phyloP scores from a whole-genome alignment of 2,888 invertebrate species.

The Catocala nupta region DNA sequence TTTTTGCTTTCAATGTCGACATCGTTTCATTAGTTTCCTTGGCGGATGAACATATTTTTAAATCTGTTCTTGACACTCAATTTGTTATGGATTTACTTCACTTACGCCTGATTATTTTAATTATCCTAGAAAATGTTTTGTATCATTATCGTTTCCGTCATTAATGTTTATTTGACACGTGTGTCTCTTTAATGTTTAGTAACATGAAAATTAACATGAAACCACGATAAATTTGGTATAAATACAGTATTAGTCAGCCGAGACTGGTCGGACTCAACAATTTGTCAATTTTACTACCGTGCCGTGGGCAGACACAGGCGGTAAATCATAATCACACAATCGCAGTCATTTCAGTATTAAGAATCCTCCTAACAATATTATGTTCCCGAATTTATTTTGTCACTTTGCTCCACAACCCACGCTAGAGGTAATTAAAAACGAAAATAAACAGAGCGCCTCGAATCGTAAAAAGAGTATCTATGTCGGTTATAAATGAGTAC shows the following conservation, averaged over 20 bases:
- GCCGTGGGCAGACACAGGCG: constrained; percentile 58
- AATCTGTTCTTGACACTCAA: constrained; percentile 36
- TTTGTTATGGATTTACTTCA: constrained; percentile 37
- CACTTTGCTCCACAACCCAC: constrained; percentile 80
- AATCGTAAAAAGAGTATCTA: constrained; percentile 87
- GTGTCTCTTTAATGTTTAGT: constrained; percentile 39
- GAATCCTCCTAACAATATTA: constrained; percentile 58
- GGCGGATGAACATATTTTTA: constrained; percentile 44
- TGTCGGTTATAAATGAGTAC: constrained; percentile 85
- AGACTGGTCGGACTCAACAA: constrained; percentile 57
- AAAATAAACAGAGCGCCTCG: constrained; percentile 86
- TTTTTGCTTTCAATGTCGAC: constrained; percentile 26
- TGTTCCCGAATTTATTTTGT: constrained; percentile 75
- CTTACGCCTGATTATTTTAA: constrained; percentile 33
- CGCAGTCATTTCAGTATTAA: constrained; percentile 51
- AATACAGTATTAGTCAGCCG: constrained; percentile 60
- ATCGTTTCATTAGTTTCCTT: constrained; percentile 44
- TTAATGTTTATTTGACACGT: constrained; percentile 28
- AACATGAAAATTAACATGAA: constrained; percentile 54
- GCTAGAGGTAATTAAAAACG: constrained; percentile 86
- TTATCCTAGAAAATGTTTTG: not conserved
- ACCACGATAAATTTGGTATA: constrained; percentile 57
- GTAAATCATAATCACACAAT: constrained; percentile 70
- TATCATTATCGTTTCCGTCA: constrained; percentile 33
- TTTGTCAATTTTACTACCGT: constrained; percentile 68